These are phyloP conservation scores for Falco biarmicus DNA, from an alignment of 2,797 vertebrate genomes.

Conservation along the genomic window DNA sequence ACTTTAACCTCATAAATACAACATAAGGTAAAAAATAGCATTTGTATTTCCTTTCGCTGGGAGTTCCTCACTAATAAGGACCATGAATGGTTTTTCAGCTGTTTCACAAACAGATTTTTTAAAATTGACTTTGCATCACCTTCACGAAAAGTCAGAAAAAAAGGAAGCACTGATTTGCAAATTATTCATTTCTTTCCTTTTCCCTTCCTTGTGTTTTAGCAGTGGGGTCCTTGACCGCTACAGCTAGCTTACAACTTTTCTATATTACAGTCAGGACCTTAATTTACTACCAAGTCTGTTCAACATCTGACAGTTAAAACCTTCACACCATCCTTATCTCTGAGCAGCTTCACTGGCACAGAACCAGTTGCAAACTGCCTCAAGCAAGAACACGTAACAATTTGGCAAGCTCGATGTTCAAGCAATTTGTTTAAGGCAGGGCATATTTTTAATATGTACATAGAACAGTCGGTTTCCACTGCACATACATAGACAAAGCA, in stretches of 20 bases:
- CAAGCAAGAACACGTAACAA: neutral
- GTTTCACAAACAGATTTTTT: neutral
- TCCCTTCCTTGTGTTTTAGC: neutral
- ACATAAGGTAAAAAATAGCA: neutral
- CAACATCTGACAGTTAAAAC: neutral
- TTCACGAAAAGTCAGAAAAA: neutral
- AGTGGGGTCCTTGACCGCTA: neutral
- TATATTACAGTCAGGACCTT: neutral
- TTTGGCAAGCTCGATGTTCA: neutral
- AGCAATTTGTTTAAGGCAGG: neutral
- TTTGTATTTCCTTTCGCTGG: neutral
- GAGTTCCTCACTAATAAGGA: neutral
- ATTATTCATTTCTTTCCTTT: neutral
- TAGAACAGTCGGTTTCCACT: neutral
- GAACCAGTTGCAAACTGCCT: neutral
- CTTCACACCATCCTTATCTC: neutral
- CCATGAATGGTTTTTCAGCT: neutral
- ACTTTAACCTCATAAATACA: neutral
- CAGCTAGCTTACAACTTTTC: neutral
- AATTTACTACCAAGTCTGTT: neutral
- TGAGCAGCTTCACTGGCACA: neutral
- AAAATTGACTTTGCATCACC: neutral
- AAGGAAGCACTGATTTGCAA: neutral
- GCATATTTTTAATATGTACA: neutral
- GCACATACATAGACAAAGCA: neutral